Evolutionary conservation across 2,888 invertebrate genomes (phyloP).

Genomic region (Cerastis rubricosa): DNA sequence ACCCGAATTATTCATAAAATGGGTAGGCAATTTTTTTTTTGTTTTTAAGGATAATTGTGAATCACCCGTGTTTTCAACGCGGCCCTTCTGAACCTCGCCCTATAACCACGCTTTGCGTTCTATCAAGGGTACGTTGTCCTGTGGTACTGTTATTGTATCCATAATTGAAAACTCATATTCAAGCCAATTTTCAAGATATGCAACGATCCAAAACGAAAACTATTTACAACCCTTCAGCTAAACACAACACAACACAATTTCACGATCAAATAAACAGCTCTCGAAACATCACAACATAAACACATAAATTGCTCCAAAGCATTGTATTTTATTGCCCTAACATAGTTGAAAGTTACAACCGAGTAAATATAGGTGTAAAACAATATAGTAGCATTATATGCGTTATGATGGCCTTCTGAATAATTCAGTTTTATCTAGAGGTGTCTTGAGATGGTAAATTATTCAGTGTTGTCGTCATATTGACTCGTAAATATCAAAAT

Average conservation of each 20-base stretch:
- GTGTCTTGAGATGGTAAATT: slow-evolving; percentile 41
- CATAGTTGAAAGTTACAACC: slow-evolving; percentile 37
- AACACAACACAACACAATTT: slow-evolving; percentile 17
- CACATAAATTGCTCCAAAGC: slow-evolving; percentile 29
- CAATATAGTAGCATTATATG: slow-evolving; percentile 3
- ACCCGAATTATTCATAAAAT: no score
- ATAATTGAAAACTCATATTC: not conserved
- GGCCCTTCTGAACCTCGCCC: no score
- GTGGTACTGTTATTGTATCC: not conserved
- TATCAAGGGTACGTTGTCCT: not conserved
- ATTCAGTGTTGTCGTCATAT: slow-evolving; percentile 42
- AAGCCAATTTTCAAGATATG: not conserved
- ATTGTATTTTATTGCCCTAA: slow-evolving; percentile 32
- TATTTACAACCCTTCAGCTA: not conserved
- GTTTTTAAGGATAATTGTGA: no score
- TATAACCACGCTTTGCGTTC: no score
- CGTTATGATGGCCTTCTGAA: slow-evolving; percentile 33
- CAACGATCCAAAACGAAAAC: not conserved
- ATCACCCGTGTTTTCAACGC: no score
- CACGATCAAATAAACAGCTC: slow-evolving; percentile 34
- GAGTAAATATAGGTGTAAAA: slow-evolving; percentile 21
- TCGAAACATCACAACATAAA: slow-evolving; percentile 25
- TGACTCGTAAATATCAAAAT: slow-evolving; percentile 38
- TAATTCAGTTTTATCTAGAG: slow-evolving; percentile 45
- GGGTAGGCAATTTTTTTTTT: no score